A percentile compares a stretch with the other conserved stretches of the same genome.
These are phyloP conservation scores for Catocala nupta DNA, from an alignment of 2,888 invertebrate genomes.

Conservation along the genomic window DNA sequence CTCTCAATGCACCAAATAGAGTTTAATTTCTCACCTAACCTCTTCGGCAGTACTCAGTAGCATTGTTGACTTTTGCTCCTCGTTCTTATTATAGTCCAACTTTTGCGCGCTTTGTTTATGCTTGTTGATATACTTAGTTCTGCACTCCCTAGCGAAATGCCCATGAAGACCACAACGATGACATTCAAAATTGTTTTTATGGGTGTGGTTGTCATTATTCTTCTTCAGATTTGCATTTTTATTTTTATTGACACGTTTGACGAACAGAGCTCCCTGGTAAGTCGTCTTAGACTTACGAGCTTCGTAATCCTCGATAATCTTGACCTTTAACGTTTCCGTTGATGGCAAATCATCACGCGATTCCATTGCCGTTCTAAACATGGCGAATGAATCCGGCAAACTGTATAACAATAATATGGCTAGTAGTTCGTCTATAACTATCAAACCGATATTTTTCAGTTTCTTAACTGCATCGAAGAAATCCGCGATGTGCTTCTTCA, in stretches of 20 bases:
- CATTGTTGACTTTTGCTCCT: too few relatives aligned
- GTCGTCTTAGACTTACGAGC: background rate
- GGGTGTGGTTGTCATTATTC: too few relatives aligned
- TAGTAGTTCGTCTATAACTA: slow-evolving; percentile 16
- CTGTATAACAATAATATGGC: slow-evolving; percentile 27
- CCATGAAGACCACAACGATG: too few relatives aligned
- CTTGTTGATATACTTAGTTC: too few relatives aligned
- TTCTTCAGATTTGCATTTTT: too few relatives aligned
- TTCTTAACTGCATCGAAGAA: slow-evolving; percentile 11
- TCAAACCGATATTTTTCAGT: slow-evolving; percentile 19
- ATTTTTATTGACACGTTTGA: slow-evolving; percentile 12
- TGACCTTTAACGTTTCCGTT: slow-evolving; percentile 31
- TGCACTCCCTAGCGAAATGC: too few relatives aligned
- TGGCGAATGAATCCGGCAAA: slow-evolving; percentile 35
- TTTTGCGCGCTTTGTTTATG: too few relatives aligned
- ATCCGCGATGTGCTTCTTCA: slow-evolving; percentile 13
- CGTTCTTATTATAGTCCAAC: too few relatives aligned
- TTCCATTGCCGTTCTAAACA: slow-evolving; percentile 38
- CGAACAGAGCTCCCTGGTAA: slow-evolving; percentile 2
- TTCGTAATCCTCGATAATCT: slow-evolving; percentile 27
- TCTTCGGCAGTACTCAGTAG: too few relatives aligned
- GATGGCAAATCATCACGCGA: slow-evolving; percentile 31
- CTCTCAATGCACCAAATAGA: too few relatives aligned
- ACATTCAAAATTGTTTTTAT: too few relatives aligned
- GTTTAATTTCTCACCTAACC: too few relatives aligned